Conservation (phyloP, 2,888 invertebrate genomes). For the Falcaria lacertinaria region DNA sequence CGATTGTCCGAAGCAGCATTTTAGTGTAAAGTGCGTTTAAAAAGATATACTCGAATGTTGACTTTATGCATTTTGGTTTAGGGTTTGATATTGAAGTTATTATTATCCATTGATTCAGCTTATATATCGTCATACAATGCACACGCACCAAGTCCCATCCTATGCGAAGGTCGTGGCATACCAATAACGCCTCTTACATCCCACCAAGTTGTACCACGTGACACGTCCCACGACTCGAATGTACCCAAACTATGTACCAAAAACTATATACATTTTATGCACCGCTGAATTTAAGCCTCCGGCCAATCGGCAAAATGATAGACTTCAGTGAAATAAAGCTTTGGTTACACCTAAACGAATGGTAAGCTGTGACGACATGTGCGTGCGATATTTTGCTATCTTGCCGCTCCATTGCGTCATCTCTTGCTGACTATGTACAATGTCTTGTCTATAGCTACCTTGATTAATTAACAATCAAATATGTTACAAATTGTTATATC, state of each 20-base stretch:
- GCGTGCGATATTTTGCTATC: too few relatives aligned
- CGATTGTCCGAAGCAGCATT: too few relatives aligned
- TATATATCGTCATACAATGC: conserved; percentile 18
- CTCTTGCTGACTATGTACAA: too few relatives aligned
- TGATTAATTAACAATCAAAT: too few relatives aligned
- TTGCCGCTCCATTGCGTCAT: too few relatives aligned
- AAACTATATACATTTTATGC: conserved; percentile 39
- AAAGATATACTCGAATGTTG: too few relatives aligned
- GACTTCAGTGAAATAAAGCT: not conserved
- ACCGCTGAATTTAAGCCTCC: conserved; percentile 16
- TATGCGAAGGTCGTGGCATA: conserved; percentile 50
- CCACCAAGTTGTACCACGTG: not conserved
- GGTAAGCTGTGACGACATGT: too few relatives aligned
- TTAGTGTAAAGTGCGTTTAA: too few relatives aligned
- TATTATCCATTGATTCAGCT: not conserved
- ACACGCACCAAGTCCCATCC: conserved; percentile 23
- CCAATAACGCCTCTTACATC: conserved; percentile 39
- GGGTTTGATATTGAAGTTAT: too few relatives aligned
- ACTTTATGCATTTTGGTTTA: too few relatives aligned
- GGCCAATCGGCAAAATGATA: not conserved
- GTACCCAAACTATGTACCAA: conserved; percentile 27
- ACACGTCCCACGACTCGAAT: conserved; percentile 43
- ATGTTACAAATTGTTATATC: too few relatives aligned
- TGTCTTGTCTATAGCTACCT: too few relatives aligned
- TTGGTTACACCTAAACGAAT: not conserved